Evolutionary conservation across 2,113 vertebrate species (phyloP), one percentile per base, ranked within the genome.

Genomic region (Zapus hudsonius): DNA sequence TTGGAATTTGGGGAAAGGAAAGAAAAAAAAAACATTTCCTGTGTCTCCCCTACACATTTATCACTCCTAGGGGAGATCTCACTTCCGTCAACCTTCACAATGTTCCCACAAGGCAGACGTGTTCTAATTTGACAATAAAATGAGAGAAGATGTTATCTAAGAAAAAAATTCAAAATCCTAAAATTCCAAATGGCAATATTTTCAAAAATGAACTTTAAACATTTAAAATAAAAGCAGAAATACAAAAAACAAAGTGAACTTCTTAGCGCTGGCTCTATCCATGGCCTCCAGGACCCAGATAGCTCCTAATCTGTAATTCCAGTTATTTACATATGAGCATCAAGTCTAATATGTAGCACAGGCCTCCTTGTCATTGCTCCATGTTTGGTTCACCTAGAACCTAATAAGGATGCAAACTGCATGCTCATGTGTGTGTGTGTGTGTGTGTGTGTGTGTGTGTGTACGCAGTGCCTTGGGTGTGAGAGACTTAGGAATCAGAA

Each of bases 111-210:
- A 67, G 33, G 36, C n/a, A 59, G 42, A 31, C 2, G 80, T 11
- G 15, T 19, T 81, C 81, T 84, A 80, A 29, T 87, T 78, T 87
- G 81, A 33, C 70, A 74, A 61, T 36, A 69, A 84, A 17, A 80
- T 66, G 52, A 47, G 29, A 57, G 19, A 19, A 84, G 89, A 61
- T 33, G 33, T 25, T 33, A 19, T 42, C 59, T 81, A 38, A 87
- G 63, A 89, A 55, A 79, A 0, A 11, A 66, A 42, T 61, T 55
- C 29, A 17, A 87, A 29, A 57, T 31, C 22, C 9, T 29, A 9
- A 31, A n/a, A 75, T 16, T 12, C 15, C 16, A 84, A 81, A 10
- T 94, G 36, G 23, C 12, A 36, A 9, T 64, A 20, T 63, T 90
- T 88, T 66, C 25, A 7, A 29, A 40, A 15, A 19, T n/a, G 69